A percentile compares a stretch with the other conserved stretches of the same genome.
Evolutionary conservation across 2,797 vertebrate species (phyloP).

Genomic region (Denticeps clupeoides): DNA sequence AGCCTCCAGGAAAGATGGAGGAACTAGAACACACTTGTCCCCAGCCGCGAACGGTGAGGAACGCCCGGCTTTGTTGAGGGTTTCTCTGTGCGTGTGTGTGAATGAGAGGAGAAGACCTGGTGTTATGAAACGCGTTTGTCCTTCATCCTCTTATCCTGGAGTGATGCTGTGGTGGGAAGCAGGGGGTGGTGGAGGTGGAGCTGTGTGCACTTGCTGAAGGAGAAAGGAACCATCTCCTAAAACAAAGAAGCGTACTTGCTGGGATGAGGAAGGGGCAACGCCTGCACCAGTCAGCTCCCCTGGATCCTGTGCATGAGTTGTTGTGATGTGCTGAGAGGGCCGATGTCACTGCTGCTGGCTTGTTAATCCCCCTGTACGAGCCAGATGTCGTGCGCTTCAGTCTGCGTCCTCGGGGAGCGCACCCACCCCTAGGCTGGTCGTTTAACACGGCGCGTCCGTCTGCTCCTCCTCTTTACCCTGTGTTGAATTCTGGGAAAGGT

Average conservation of each 20-base stretch:
- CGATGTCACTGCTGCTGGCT: slow-evolving; percentile 3
- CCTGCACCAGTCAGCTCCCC: no score
- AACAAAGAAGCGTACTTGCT: no score
- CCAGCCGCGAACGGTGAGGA: slow-evolving; percentile 88
- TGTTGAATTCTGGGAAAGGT: slow-evolving; percentile 27
- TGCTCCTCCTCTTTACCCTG: slow-evolving; percentile 27
- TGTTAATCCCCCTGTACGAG: slow-evolving; percentile 44
- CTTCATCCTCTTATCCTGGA: slow-evolving; percentile 19
- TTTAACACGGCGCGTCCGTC: slow-evolving; percentile 19
- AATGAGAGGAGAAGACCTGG: background rate
- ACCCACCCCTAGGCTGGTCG: slow-evolving; percentile 33
- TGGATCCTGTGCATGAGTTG: no score
- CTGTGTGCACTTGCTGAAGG: background rate
- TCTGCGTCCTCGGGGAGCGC: slow-evolving; percentile 24
- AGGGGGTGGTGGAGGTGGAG: no score
- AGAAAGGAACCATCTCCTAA: no score
- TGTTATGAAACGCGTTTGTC: background rate
- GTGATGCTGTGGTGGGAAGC: background rate
- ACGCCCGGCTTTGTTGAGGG: slow-evolving; percentile 4
- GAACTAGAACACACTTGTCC: slow-evolving; percentile 97
- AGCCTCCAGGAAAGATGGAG: slow-evolving; percentile 86
- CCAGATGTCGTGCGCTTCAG: slow-evolving; percentile 50
- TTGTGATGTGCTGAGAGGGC: slow-evolving; percentile 6
- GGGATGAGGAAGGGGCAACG: no score
- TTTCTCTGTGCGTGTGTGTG: background rate